Percentiles rank a stretch among this genome's conserved stretches.
These are phyloP conservation scores for Aphrocallistes beatrix DNA, from an alignment of 37 sponge, comb jelly and placozoan genomes.

Conservation along the genomic window DNA sequence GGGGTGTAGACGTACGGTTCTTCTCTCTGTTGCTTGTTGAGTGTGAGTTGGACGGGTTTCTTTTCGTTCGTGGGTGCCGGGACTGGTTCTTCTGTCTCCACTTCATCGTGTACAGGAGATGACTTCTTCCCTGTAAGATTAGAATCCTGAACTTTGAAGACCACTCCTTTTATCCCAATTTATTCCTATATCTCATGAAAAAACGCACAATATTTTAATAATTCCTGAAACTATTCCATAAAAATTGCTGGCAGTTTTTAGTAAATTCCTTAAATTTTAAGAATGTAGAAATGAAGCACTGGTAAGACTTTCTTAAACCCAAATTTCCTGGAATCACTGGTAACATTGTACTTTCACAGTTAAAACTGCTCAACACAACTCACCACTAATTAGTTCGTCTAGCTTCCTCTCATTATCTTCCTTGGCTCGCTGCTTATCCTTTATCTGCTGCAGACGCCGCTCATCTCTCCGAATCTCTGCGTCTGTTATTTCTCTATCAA, in stretches of 20 bases:
- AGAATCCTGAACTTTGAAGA: slow-evolving; percentile 18
- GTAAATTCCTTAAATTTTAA: too few species aligned
- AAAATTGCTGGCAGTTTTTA: too few species aligned
- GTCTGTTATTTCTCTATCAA: slow-evolving; percentile 25
- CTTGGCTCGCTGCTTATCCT: slow-evolving; percentile 24
- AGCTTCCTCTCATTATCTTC: slow-evolving; percentile 47
- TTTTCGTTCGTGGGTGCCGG: background rate
- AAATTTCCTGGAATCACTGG: too few species aligned
- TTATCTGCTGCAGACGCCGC: slow-evolving; percentile 23
- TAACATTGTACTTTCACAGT: too few species aligned
- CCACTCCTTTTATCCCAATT: too few species aligned
- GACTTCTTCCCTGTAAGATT: slow-evolving; percentile 28
- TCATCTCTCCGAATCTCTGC: slow-evolving; percentile 29
- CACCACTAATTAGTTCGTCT: slow-evolving; percentile 43
- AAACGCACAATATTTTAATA: too few species aligned
- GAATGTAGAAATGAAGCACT: too few species aligned
- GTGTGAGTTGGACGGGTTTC: slow-evolving; percentile 7
- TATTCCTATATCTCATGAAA: too few species aligned
- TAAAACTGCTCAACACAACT: too few species aligned
- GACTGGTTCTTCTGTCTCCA: background rate
- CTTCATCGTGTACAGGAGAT: slow-evolving; percentile 19
- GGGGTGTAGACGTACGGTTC: background rate
- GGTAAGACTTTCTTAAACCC: too few species aligned
- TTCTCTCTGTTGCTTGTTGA: slow-evolving; percentile 18
- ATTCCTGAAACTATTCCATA: too few species aligned